A percentile compares a stretch with the other conserved stretches of the same genome.
Evolutionary conservation across 2,113 vertebrate species (phyloP).

Genomic region (Platysternon megacephalum): DNA sequence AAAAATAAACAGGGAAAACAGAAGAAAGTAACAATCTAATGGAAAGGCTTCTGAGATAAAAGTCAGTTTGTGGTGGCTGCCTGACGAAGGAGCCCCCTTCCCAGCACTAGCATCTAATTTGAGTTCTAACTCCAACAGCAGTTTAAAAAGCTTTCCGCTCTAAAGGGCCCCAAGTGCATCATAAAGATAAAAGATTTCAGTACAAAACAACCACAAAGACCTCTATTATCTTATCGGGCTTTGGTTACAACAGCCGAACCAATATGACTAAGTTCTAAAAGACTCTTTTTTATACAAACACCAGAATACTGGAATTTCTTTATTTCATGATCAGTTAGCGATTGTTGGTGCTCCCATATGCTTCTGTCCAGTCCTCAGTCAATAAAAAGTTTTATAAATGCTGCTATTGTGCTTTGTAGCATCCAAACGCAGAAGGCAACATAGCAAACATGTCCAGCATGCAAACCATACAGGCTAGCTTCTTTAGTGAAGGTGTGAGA

Average conservation of each 20-base stretch:
- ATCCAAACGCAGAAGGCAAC: slow-evolving; percentile 72
- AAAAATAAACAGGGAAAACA: slow-evolving; percentile 86
- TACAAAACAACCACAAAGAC: slow-evolving; percentile 95
- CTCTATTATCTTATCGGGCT: slow-evolving; percentile 95
- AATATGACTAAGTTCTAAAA: slow-evolving; percentile 95
- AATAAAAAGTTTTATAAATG: slow-evolving; percentile 91
- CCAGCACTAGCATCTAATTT: slow-evolving; percentile 91
- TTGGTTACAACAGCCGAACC: slow-evolving; percentile 97
- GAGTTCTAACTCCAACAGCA: slow-evolving; percentile 93
- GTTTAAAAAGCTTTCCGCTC: slow-evolving; percentile 94
- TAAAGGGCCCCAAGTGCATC: slow-evolving; percentile 96
- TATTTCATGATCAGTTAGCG: slow-evolving; percentile 90
- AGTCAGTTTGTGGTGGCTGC: slow-evolving; percentile 91
- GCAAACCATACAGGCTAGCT: slow-evolving; percentile 53
- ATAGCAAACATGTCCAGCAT: slow-evolving; percentile 79
- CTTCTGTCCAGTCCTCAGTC: slow-evolving; percentile 83
- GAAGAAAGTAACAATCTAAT: slow-evolving; percentile 80
- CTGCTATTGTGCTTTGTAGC: slow-evolving; percentile 84
- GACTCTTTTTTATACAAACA: slow-evolving; percentile 83
- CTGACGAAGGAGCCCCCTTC: slow-evolving; percentile 75
- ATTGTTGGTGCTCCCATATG: slow-evolving; percentile 92
- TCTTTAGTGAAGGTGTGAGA: slow-evolving; percentile 56
- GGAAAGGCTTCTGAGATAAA: slow-evolving; percentile 90
- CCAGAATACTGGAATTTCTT: slow-evolving; percentile 93
- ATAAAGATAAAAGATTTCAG: slow-evolving; percentile 98